A percentile compares a stretch with the other conserved stretches of the same genome.
Evolutionary conservation across 2,113 vertebrate genomes (phyloP).

Genomic region (Pollimyrus isidori): DNA sequence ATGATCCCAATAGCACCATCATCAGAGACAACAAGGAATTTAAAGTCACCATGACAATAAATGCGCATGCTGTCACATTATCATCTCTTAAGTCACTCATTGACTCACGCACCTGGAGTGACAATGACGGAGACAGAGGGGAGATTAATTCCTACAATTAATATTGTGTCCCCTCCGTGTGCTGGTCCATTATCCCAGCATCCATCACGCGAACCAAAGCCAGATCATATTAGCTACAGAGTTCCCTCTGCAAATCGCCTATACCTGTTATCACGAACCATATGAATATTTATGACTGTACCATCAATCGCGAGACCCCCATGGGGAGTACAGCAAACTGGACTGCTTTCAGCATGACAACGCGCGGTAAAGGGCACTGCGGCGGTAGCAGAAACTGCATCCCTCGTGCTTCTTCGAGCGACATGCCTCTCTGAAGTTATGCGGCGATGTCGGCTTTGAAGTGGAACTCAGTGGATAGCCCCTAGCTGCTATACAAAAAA

Average conservation of each 20-base stretch:
- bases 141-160: conserved; percentile 2
- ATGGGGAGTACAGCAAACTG: neutral
- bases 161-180: neutral
- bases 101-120: conserved; percentile 22
- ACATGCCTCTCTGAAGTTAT: neutral
- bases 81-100: conserved; percentile 8
- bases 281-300: conserved; percentile 12
- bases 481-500: neutral
- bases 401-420: neutral
- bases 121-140: neutral
- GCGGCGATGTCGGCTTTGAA: neutral
- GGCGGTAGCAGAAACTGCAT: neutral
- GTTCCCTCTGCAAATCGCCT: conserved; percentile 18
- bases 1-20: neutral
- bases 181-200: conserved; percentile 16
- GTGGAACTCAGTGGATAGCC: neutral
- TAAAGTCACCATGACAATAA: neutral
- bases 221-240: conserved; percentile 22
- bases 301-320: neutral
- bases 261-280: conserved; percentile 24
- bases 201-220: conserved; percentile 22
- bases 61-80: neutral
- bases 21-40: neutral
- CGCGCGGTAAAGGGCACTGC: neutral
- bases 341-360: neutral